phyloP scores from a whole-genome alignment of 2,797 vertebrate species.

The Alcedo quadribrachys region DNA sequence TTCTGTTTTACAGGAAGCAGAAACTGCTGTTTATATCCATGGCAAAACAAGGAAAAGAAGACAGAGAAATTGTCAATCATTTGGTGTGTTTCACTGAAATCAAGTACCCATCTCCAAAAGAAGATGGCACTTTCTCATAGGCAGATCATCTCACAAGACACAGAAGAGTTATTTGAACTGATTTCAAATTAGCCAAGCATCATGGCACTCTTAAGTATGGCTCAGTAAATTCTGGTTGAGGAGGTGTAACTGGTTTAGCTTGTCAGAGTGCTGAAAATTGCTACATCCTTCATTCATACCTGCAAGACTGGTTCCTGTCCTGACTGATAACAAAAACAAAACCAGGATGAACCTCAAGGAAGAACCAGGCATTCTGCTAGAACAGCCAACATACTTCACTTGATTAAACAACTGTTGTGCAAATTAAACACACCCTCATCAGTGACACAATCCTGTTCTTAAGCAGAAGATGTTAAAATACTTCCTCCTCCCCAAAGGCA shows the following conservation, averaged over 20 bases:
- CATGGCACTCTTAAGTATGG: not conserved
- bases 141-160: not conserved
- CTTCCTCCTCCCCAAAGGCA: not conserved
- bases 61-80: not conserved
- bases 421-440: conserved; percentile 55
- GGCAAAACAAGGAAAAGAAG: not conserved
- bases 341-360: conserved; percentile 48
- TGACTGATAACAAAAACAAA: conserved; percentile 35
- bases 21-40: not conserved
- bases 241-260: conserved; percentile 41
- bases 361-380: conserved; percentile 13
- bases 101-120: not conserved
- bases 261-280: not conserved
- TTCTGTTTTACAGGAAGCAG: not conserved
- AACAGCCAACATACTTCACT: not conserved
- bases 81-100: not conserved
- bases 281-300: conserved; percentile 41
- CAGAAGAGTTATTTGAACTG: not conserved
- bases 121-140: not conserved
- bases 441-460: conserved; percentile 26
- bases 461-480: conserved; percentile 32
- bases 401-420: conserved; percentile 40
- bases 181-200: conserved; percentile 58
- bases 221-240: not conserved
- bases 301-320: conserved; percentile 59